A percentile compares a stretch with the other conserved stretches of the same genome.
Evolutionary conservation across 2,797 vertebrate species (phyloP).

Genomic region (Champsocephalus gunnari): DNA sequence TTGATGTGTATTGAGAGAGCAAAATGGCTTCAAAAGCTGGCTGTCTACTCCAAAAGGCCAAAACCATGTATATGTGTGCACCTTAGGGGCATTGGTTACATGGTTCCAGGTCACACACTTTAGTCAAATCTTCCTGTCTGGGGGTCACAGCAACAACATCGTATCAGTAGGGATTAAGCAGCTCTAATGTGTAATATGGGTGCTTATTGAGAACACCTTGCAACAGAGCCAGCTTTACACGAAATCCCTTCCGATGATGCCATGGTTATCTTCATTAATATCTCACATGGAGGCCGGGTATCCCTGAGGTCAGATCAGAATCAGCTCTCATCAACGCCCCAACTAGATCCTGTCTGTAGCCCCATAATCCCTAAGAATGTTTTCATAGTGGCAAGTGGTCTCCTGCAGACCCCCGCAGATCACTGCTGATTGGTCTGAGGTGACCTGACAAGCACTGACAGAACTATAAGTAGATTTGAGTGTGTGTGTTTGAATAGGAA

Average conservation of each 20-base stretch:
- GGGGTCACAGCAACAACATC: conserved; percentile 1
- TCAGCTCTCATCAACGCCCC: conserved; percentile 62
- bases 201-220: conserved; percentile 5
- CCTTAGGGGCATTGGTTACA: neutral
- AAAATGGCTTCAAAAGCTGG: no score
- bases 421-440: conserved; percentile 55
- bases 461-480: conserved; percentile 41
- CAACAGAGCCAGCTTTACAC: neutral
- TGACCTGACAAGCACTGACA: conserved; percentile 66
- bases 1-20: no score
- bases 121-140: conserved; percentile 30
- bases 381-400: conserved; percentile 58
- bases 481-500: conserved; percentile 34
- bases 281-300: conserved; percentile 56
- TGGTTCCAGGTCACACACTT: conserved; percentile 14
- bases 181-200: neutral
- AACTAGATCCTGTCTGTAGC: conserved; percentile 52
- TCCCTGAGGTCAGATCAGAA: conserved; percentile 58
- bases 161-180: conserved; percentile 30
- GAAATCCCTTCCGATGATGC: conserved; percentile 53
- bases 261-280: conserved; percentile 69
- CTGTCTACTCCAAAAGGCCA: no score
- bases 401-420: conserved; percentile 40
- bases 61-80: conserved; percentile 2
- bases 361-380: conserved; percentile 68